Evolutionary conservation across 2,113 vertebrate species (phyloP), one percentile per base, ranked within the genome.

Genomic region (Stegastes partitus): DNA sequence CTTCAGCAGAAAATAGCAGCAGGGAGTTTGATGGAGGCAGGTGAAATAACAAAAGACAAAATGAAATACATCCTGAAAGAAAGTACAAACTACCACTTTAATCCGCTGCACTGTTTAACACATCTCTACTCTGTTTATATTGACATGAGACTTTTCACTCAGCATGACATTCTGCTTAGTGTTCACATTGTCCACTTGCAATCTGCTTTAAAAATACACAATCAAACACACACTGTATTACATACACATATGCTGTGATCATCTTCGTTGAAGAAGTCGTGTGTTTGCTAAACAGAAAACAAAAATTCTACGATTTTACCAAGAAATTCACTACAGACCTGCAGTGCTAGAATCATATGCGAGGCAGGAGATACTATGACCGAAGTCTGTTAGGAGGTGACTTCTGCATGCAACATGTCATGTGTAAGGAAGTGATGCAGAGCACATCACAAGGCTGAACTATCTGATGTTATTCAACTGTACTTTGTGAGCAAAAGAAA

Each of bases 351-450:
- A 74, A 74, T 77, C 53, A 74, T 42, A 68, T 64, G 2, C 26
- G 9, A 53, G 66, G 34, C 45, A 79, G n/a, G 50, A 66, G 62
- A 0, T 21, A 44, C 62, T 81, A 53, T 80, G 67, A 67, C 74
- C 23, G 45, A 83, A 67, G 73, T 5, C 1, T 2, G 42, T 22
- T 31, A 62, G 23, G 28, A n/a, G n/a, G n/a, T n/a, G n/a, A n/a
- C n/a, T n/a, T 22, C 45, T 18, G 3, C 45, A 63, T 31, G 50
- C 51, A 65, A 42, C 47, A 59, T n/a, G 76, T 85, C 78, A 74
- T 77, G 67, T 51, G 69, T 58, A 12, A 57, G 59, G 58, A 82
- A 26, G 31, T 63, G 18, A 65, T 44, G 42, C 19, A 1, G 2
- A 65, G 0, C 22, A 11, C 7, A 56, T 50, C 19, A 34, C 31